phyloP scores from a whole-genome alignment of 2,888 invertebrate species.

The Eristalis pertinax region DNA sequence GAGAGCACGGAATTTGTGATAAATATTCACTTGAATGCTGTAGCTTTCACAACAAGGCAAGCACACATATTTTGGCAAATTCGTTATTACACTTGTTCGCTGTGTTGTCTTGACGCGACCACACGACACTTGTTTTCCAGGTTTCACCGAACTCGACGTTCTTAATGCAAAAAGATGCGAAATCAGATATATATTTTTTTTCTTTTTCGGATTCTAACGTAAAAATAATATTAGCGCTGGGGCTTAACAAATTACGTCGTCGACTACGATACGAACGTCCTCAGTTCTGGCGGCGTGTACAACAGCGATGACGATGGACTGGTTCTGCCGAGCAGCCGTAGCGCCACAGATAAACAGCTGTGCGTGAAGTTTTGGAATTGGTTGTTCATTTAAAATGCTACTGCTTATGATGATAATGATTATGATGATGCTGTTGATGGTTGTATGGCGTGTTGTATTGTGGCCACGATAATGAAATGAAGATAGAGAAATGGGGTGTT shows the following conservation, averaged over 20 bases:
- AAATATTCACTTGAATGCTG: not conserved
- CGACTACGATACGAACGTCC: conserved; percentile 48
- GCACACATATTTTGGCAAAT: not conserved
- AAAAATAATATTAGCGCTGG: conserved; percentile 7
- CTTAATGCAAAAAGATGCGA: not conserved
- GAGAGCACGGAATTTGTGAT: not conserved
- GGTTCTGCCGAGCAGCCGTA: conserved; percentile 35
- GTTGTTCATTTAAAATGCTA: conserved; percentile 55
- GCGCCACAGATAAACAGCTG: conserved; percentile 66
- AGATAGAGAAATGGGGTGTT: not conserved
- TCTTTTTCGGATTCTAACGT: not conserved
- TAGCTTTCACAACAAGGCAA: not conserved
- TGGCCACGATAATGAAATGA: conserved; percentile 7
- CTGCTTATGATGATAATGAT: conserved; percentile 1
- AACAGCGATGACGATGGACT: conserved; percentile 40
- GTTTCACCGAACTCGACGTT: not conserved
- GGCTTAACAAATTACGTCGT: conserved; percentile 30
- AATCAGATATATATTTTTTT: not conserved
- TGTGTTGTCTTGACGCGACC: not conserved
- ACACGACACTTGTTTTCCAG: conserved; percentile 56
- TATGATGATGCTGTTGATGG: conserved; percentile 18
- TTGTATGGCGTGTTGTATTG: not conserved
- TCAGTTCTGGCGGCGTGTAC: conserved; percentile 33
- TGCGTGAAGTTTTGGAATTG: conserved; percentile 51
- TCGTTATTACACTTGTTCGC: conserved; percentile 31